These are phyloP conservation scores for Adelphocoris suturalis DNA, from an alignment of 2,888 invertebrate species.

Conservation along the genomic window DNA sequence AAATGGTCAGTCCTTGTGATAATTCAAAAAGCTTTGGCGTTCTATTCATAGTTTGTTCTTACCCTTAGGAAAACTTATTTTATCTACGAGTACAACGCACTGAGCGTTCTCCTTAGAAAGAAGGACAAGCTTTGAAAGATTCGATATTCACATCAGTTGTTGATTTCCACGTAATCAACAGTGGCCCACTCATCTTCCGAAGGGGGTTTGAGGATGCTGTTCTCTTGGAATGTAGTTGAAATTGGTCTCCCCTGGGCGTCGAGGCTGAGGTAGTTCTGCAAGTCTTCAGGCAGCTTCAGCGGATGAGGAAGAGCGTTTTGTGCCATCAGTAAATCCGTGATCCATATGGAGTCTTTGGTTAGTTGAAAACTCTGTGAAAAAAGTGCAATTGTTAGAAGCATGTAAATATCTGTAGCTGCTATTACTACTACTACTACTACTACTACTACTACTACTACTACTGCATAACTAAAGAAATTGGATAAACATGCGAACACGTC, in stretches of 20 bases:
- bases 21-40: background rate
- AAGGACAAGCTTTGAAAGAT: background rate
- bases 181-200: conserved; percentile 84
- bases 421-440: no score
- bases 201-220: conserved; percentile 79
- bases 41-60: no score
- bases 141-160: background rate
- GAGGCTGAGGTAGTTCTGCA: conserved; percentile 83
- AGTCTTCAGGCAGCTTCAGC: conserved; percentile 79
- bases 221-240: conserved; percentile 81
- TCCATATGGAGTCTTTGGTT: conserved; percentile 81
- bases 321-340: conserved; percentile 82
- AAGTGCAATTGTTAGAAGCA: no score
- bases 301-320: conserved; percentile 83
- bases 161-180: conserved; percentile 84
- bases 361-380: conserved; percentile 82
- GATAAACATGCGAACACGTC: no score
- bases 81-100: no score
- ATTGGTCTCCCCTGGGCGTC: conserved; percentile 83
- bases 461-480: no score
- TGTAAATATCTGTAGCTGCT: no score
- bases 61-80: no score
- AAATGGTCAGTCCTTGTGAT: background rate
- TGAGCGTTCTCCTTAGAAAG: background rate
- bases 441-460: no score